Percentiles rank a stretch among this genome's conserved stretches.
These are phyloP conservation scores for Pristiophorus japonicus DNA, from an alignment of 2,113 vertebrate species.

Conservation along the genomic window DNA sequence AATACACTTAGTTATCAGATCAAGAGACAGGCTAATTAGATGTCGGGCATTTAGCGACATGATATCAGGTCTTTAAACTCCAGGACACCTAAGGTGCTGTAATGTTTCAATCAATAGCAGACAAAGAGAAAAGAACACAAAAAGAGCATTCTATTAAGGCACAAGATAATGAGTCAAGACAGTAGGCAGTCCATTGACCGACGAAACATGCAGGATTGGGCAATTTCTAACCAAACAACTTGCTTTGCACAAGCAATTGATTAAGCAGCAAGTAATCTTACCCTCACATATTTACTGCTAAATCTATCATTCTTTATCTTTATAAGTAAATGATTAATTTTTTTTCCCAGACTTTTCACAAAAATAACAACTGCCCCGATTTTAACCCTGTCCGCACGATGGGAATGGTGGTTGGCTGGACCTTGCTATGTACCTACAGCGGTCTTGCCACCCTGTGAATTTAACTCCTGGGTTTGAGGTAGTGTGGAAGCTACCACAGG, in stretches of 20 bases:
- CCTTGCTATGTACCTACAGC: not conserved
- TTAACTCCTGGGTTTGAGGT: not conserved
- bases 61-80: constrained; percentile 52
- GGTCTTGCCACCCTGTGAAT: not conserved
- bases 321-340: not conserved
- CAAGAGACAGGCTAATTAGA: constrained; percentile 51
- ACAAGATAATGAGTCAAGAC: not conserved
- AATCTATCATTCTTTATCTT: not conserved
- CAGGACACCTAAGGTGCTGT: constrained; percentile 48
- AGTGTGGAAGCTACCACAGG: not conserved
- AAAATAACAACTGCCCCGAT: not conserved
- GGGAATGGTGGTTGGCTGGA: not conserved
- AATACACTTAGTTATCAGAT: constrained; percentile 44
- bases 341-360: not conserved
- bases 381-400: not conserved
- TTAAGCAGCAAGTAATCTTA: not conserved
- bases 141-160: not conserved
- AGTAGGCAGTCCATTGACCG: not conserved
- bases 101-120: constrained; percentile 1
- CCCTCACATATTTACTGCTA: not conserved
- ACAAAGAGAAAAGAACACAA: not conserved
- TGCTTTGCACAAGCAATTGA: not conserved
- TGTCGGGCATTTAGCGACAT: constrained; percentile 49
- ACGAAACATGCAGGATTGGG: not conserved
- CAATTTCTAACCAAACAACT: not conserved